A percentile compares a stretch with the other conserved stretches of the same genome.
These are phyloP conservation scores for Tetragonula carbonaria DNA, from an alignment of 2,888 invertebrate genomes.

Conservation along the genomic window DNA sequence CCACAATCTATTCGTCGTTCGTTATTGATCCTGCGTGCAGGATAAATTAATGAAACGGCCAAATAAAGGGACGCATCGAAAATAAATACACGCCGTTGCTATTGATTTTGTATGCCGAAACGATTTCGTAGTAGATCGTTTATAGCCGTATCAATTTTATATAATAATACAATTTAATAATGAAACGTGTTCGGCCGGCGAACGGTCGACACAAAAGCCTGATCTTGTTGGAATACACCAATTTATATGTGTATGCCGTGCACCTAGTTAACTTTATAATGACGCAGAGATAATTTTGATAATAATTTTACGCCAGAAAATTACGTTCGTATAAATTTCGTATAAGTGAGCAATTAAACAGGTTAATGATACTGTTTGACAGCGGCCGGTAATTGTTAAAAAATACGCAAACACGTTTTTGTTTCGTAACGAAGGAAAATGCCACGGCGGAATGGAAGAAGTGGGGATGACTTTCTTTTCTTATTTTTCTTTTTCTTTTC, in stretches of 20 bases:
- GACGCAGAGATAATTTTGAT: background rate
- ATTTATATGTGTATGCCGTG: background rate
- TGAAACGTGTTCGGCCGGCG: background rate
- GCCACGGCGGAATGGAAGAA: background rate
- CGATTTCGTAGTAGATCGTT: background rate
- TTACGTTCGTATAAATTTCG: background rate
- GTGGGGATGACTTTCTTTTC: background rate
- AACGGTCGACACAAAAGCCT: background rate
- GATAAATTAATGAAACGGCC: background rate
- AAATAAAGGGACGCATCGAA: background rate
- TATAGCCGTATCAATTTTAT: background rate
- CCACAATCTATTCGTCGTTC: too few relatives aligned
- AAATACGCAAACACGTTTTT: background rate
- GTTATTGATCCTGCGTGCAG: too few relatives aligned
- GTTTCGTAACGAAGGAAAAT: background rate
- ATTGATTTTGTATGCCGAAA: background rate
- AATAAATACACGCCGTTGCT: background rate
- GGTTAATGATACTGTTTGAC: constrained; percentile 65
- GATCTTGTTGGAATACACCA: background rate
- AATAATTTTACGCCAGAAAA: background rate
- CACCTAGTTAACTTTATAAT: background rate
- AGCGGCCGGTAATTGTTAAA: background rate
- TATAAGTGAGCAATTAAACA: background rate
- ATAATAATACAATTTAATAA: background rate
- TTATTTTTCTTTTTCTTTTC: background rate